Evolutionary conservation across 2,888 invertebrate genomes (phyloP), one percentile per base, ranked within the genome.

Genomic region (Morinoia aosen): DNA sequence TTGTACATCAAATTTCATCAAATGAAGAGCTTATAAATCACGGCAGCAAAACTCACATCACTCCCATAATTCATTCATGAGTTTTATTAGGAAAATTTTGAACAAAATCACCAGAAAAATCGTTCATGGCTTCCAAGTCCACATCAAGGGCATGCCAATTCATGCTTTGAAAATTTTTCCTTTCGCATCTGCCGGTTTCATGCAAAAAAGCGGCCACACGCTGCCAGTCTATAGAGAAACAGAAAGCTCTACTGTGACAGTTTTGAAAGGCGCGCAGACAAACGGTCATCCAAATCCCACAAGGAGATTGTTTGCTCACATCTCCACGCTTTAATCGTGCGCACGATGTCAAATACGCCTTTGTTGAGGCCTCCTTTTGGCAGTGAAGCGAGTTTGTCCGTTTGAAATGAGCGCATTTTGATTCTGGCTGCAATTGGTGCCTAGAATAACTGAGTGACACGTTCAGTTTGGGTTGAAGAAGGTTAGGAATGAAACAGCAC

Each of bases 271-370:
- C 0, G 12, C 25, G 33, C 93, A 11, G 93, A 93, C 93, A 57
- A 93, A 93, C 93, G 33, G 57, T 11, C 93, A 57, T 57, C 57
- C 12, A 93, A 93, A 93, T 93, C 93, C 93, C 48, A 93, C 93
- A 93, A 39, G 48, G 57, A 39, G 40, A 25, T 48, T 93, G 93
- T 93, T 93, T 93, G 58, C 93, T 93, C 93, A 93, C 93, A 93
- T 56, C 93, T 25, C 57, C n/a, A 33, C 33, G 25, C 57, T 33
- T 57, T 48, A 90, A 57, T 93, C 93, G 19, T 25, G 93, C 14
- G 93, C 33, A 10, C 10, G 90, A 90, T 90, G 48, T 40, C 90
- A 90, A 90, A 90, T 39, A 14, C 40, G 14, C 40, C 40, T 48
- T 48, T 16, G 90, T 90, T 93, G 57, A 48, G 14, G 12, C 48